Base-by-base conservation (phyloP, 2,888 invertebrate species). In the Chironomus tentans region DNA sequence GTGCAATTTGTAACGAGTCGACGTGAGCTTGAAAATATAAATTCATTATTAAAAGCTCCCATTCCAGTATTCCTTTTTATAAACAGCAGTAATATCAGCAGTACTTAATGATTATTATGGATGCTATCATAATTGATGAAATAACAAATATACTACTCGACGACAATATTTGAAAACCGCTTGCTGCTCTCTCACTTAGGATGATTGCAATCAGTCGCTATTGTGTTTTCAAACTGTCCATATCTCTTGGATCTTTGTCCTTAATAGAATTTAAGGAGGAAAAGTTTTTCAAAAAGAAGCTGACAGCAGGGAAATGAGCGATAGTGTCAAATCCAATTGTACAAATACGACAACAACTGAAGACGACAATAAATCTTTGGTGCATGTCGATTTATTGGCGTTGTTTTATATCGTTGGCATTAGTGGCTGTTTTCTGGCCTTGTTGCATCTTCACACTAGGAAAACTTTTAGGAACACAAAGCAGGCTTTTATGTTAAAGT, bases 401-500 rank as follows among this genome's bases (percentile, higher is more conserved):
- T 4, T 87, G 77, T 88, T 87, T 79, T 92, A 90, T 80, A 82
- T 87, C 3, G 82, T 90, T 18, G 93, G 93, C 1, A 89, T 91
- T 48, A 79, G 90, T 28, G 94, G 93, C 4, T 94, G 94, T 80
- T 85, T 90, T 10, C 86, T 90, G n/a, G 94, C 94, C 5, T 86
- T 95, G 73, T 84, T 90, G 74, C 91, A 92, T 78, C 86, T 95
- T 79, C 86, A 90, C 79, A 87, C 88, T 77, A 91, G 92, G 82
- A 87, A 89, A 79, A 88, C 89, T 80, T 87, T 90, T 61, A 86
- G 92, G 80, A 94, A 94, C 82, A 87, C 90, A 78, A 93, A 93
- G 82, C 93, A 94, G 83, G 87, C 92, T 79, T 84, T 94, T 80
- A 89, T 94, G 87, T 79, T 84, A 79, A 82, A 83, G 84, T 84